Evolutionary conservation across 1,140 invertebrate genomes (phyloP).

Genomic region (Rhopalosiphum padi): DNA sequence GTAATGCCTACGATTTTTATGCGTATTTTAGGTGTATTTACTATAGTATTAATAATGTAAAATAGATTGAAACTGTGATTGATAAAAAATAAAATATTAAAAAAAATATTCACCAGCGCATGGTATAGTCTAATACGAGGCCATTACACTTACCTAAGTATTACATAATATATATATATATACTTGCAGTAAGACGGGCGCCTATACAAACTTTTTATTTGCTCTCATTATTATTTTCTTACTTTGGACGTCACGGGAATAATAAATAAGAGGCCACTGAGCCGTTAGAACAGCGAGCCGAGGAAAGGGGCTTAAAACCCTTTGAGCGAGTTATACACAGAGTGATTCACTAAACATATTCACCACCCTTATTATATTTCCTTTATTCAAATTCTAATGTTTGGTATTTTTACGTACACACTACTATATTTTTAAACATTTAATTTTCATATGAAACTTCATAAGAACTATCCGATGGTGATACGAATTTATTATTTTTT

Average conservation of each 20-base stretch:
- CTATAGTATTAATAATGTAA: neutral
- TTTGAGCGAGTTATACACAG: neutral
- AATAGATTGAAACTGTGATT: neutral
- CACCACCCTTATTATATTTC: neutral
- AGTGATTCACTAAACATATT: neutral
- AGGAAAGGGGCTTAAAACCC: neutral
- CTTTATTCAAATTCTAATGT: neutral
- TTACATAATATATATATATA: neutral
- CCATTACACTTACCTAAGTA: neutral
- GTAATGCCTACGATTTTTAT: neutral
- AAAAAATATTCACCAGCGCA: neutral
- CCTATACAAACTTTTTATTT: slow-evolving; percentile 9
- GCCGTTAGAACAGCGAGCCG: neutral
- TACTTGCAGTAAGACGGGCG: neutral
- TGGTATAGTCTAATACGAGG: neutral
- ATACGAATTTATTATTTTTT: neutral
- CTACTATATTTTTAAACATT: neutral
- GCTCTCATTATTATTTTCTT: neutral
- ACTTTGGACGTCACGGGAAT: neutral
- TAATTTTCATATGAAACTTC: neutral
- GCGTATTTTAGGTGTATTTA: neutral
- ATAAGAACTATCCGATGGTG: neutral
- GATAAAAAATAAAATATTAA: neutral
- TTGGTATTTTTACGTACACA: neutral
- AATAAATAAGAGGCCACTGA: neutral